Evolutionary conservation across 2,888 invertebrate species (phyloP).

Genomic region (Ecdyonurus torrentis): DNA sequence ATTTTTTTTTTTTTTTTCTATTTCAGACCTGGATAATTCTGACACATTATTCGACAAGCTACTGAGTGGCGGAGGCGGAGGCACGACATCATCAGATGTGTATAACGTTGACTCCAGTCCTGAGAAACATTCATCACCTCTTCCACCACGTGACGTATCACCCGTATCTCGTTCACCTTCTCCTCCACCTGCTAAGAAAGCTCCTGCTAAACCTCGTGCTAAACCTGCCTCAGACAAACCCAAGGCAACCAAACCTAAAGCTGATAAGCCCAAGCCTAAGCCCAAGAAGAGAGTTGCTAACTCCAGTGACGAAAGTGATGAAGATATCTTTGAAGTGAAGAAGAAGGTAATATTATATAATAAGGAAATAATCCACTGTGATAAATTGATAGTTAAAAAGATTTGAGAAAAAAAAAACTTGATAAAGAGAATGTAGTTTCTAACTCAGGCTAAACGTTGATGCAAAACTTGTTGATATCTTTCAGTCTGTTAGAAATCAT

Average conservation of each 20-base stretch:
- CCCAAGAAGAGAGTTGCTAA: conserved; percentile 27
- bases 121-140: background rate
- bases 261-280: background rate
- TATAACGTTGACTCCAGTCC: background rate
- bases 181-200: conserved; percentile 6
- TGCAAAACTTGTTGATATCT: no score
- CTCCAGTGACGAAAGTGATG: conserved; percentile 20
- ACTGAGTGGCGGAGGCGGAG: background rate
- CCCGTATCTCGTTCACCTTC: background rate
- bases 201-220: background rate
- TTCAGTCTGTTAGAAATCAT: no score
- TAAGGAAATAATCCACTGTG: conserved; percentile 16
- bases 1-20: background rate
- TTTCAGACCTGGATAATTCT: background rate
- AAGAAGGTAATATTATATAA: conserved; percentile 13
- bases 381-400: conserved; percentile 16
- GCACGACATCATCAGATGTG: no score
- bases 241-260: conserved; percentile 3
- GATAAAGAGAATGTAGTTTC: background rate
- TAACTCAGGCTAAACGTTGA: background rate
- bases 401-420: background rate
- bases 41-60: conserved; percentile 9
- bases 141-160: no score
- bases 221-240: background rate
- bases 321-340: conserved; percentile 5